Evolutionary conservation across 2,113 vertebrate genomes (phyloP).

Genomic region (Progne subis): DNA sequence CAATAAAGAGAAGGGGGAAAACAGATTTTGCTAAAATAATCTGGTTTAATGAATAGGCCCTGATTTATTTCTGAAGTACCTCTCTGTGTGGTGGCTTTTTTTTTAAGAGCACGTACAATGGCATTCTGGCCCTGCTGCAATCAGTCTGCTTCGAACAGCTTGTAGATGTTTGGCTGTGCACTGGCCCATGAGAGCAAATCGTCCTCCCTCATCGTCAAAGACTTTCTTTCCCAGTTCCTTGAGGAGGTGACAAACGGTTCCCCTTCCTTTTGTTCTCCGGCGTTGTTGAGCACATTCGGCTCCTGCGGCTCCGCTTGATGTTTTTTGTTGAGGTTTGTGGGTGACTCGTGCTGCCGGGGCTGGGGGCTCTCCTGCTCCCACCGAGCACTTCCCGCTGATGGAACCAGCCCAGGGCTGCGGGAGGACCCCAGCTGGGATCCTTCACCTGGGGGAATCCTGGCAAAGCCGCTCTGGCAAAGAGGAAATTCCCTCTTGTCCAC

Average conservation of each 20-base stretch:
- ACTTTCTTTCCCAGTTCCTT: conserved; percentile 44
- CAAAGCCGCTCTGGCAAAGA: not conserved
- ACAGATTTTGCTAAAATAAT: conserved; percentile 32
- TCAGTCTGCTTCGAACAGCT: conserved; percentile 57
- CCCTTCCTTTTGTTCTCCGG: not conserved
- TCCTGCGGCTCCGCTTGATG: not conserved
- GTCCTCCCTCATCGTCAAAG: conserved; percentile 62
- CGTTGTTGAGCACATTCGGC: not conserved
- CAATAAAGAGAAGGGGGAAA: not conserved
- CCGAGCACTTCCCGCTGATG: not conserved
- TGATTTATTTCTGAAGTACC: conserved; percentile 53
- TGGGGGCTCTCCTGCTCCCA: not conserved
- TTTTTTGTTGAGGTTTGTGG: not conserved
- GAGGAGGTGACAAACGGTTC: conserved; percentile 54
- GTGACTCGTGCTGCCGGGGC: not conserved
- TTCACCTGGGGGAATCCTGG: not conserved
- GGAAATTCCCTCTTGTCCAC: not conserved
- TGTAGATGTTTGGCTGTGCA: conserved; percentile 70
- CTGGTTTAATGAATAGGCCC: conserved; percentile 30
- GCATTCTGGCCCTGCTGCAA: conserved; percentile 42
- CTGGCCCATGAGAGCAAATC: conserved; percentile 71
- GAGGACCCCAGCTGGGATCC: not conserved
- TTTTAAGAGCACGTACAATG: not conserved
- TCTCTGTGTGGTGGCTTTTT: not conserved
- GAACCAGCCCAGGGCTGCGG: not conserved